Evolutionary conservation across 2,797 vertebrate genomes (phyloP), one percentile per base, ranked within the genome.

Genomic region (Sparidentex hasta): DNA sequence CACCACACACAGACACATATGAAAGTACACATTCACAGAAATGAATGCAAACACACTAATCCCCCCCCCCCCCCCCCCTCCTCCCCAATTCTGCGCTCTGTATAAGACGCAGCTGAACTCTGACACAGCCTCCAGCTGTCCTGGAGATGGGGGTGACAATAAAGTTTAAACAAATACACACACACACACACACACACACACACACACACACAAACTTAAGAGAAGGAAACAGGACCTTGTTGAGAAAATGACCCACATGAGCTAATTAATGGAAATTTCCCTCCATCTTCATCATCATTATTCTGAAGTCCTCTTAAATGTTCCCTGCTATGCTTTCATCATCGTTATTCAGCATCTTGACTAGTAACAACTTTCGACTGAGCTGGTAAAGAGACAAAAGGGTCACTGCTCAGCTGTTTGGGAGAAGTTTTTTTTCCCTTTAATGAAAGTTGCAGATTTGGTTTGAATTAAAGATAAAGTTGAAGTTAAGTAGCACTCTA

Each of bases 121-220:
- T 90, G 88, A 93, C 90, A 88, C 88, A 87, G 84, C 89, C 92
- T 91, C 90, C 93, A 95, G 93, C 93, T 93, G 93, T 93, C 90
- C 85, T 65, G 64, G 81, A 90, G 88, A 87, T 41, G 38, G 65
- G 33, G 71, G 76, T 83, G 86, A 92, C 89, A 90, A 92, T 90
- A 87, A 87, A 91, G 86, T 91, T 93, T 82, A 86, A 84, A 87
- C 81, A 91, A 79, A 86, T 51, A 64, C 46, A 47, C 58, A 72
- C 33, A 33, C 7, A 33, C 33, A 33, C 29, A 63, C 57, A 74
- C 65, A 65, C 57, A 76, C 23, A 63, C 57, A 74, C 29, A 63
- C 57, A 74, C 65, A 65, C 29, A 63, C 57, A 74, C 65, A 65
- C 52, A 76, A 21, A 56, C 43, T 46, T 61, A 65, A 68, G 80